Evolutionary conservation across 2,797 vertebrate genomes (phyloP), one percentile per base, ranked within the genome.

Genomic region (Falco rusticolus): DNA sequence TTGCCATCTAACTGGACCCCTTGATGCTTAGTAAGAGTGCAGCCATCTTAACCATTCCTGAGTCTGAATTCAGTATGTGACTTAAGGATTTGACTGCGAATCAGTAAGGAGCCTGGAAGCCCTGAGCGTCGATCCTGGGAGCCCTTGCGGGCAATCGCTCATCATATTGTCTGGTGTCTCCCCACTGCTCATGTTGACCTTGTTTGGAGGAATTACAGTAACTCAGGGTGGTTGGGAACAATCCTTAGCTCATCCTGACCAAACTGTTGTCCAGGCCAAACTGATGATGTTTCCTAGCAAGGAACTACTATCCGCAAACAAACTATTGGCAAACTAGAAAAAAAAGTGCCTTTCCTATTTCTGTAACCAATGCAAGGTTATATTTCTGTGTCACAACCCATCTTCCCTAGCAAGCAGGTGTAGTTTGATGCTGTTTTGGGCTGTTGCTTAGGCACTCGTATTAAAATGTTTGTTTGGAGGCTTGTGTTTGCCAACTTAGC

Each of bases 141-240:
- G 37, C 25, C 60, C 31, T 71, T 16, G 7, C 11, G 22, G 45
- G 28, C 34, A 41, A 12, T 54, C 7, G 8, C 39, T 53, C 3
- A 0, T 59, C 2, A 0, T 41, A 72, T n/a, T 1, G 0, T 31
- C 24, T 39, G 16, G 18, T 72, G 56, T 29, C 25, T 56, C 61
- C 47, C 14, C 2, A 1, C 17, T 65, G 51, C 33, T 79, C 3
- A 1, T 1, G 2, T 6, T 68, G 39, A 63, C 39, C 61, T 79
- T 78, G 4, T 50, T 68, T 1, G 2, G 65, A 76, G 22, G 34
- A 87, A 75, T 59, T 69, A 61, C 25, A 65, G 26, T 59, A 78
- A 57, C 43, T 14, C 59, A 24, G 13, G 29, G 16, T 63, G 25
- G 19, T 51, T 51, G 37, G n/a, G n/a, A 77, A 47, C 25, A 85